phyloP scores from a whole-genome alignment of 2,797 vertebrate genomes.

The Prionace glauca region DNA sequence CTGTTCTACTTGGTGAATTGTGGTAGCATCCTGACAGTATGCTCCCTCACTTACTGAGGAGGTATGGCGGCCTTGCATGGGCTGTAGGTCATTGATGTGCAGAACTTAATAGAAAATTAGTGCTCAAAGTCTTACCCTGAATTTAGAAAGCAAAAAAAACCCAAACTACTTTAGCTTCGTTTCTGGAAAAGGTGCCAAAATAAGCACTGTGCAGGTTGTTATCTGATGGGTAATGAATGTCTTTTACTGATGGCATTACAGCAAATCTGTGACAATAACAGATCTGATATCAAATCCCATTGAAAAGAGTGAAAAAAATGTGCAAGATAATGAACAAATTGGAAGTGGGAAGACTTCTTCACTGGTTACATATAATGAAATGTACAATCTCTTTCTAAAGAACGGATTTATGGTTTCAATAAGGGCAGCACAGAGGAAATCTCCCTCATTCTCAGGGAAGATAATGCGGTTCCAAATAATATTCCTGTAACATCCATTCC shows the following conservation, averaged over 20 bases:
- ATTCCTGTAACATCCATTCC: neutral
- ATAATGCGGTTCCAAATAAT: neutral
- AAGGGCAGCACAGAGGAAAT: neutral
- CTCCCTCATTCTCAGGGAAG: neutral
- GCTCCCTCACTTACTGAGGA: neutral
- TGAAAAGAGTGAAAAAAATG: too few species aligned
- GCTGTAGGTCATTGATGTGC: neutral
- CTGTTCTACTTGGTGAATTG: neutral
- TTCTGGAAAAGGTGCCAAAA: neutral
- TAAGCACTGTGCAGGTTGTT: neutral
- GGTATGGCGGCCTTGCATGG: neutral
- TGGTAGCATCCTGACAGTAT: neutral
- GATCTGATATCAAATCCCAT: neutral
- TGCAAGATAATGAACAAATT: neutral
- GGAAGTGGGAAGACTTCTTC: neutral
- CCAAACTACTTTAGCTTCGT: neutral
- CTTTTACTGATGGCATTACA: neutral
- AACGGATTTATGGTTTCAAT: neutral
- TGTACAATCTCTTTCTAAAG: neutral
- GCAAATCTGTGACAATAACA: neutral
- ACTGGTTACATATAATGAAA: neutral
- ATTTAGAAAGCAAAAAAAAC: neutral
- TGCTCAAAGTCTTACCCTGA: neutral
- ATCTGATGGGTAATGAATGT: neutral
- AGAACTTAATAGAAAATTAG: neutral